Evolutionary conservation across 2,888 invertebrate species (phyloP).

Genomic region (Latheticus oryzae): DNA sequence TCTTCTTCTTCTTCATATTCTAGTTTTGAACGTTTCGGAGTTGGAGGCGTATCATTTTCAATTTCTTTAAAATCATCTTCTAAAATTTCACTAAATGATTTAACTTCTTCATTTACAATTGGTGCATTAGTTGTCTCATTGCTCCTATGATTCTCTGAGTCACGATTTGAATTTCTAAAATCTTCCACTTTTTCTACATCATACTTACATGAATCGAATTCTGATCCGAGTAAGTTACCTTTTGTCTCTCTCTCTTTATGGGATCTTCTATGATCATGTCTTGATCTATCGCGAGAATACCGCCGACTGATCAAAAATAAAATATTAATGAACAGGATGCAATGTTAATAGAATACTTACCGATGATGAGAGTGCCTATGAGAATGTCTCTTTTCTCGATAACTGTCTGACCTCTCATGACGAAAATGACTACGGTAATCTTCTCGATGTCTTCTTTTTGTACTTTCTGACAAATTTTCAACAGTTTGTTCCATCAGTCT

Average conservation of each 20-base stretch:
- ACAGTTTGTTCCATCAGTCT: conserved; percentile 9
- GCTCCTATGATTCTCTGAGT: conserved; percentile 39
- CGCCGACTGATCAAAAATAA: background rate
- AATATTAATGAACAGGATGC: background rate
- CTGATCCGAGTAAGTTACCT: conserved; percentile 41
- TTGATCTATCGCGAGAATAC: conserved; percentile 9
- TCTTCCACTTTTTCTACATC: conserved; percentile 36
- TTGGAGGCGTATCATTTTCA: conserved; percentile 1
- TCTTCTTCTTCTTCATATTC: conserved; percentile 6
- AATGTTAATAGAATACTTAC: conserved; percentile 1
- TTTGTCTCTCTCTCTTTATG: conserved; percentile 32
- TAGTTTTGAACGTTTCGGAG: conserved; percentile 5
- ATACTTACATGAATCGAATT: conserved; percentile 41
- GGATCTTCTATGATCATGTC: conserved; percentile 20
- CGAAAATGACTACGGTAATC: conserved; percentile 18
- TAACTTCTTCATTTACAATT: conserved; percentile 11
- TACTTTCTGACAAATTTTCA: conserved; percentile 9
- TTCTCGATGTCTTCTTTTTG: conserved; percentile 6
- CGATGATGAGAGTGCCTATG: conserved; percentile 23
- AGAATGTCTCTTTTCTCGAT: conserved; percentile 12
- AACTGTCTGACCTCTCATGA: conserved; percentile 14
- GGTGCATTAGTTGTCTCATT: conserved; percentile 16
- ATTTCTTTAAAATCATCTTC: conserved; percentile 30
- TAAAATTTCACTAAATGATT: conserved; percentile 26
- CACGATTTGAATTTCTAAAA: conserved; percentile 41